Base-by-base conservation (phyloP, 2,797 vertebrate species). In the Anguilla obscura region DNA sequence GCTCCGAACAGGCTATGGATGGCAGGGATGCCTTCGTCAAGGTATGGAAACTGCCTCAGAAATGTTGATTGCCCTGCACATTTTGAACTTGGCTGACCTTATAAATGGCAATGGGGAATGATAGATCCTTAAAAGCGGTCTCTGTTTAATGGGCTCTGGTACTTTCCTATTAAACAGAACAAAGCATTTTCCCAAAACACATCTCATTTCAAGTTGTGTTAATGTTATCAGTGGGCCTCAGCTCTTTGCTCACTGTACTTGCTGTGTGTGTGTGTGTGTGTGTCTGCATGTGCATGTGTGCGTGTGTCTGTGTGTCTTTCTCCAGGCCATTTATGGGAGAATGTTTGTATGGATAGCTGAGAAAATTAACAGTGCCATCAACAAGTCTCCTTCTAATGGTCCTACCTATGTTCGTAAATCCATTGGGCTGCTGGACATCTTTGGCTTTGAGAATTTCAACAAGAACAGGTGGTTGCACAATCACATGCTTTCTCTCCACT, bases 401-500 rank as follows among this genome's bases (percentile, higher is more conserved):
- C 87, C 94, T 10, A 89, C 89, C 16, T 88, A 92, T 1, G 89
- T 90, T 33, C 90, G 27, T 83, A 96, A 95, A 60, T 96, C 97
- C 9, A 97, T 99, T 1, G 98, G 98, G 56, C 93, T 99, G 63
- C 93, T 99, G 33, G 99, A 99, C 91, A 99, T 99, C 95, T 99
- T 99, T 90, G 99, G 99, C 76, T 99, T 99, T 95, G 99, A 99
- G 95, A 99, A 99, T 93, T 99, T 99, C 89, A 94, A 88, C 40
- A 97, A 95, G 85, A 99, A 99, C 94, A 99, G 99, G 99, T 99
- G 92, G 3, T 88, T 18, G 5, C 40, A 14, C 0, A 82, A 48
- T 82, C 9, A 21, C 36, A 48, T 36, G 21, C 21, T 48, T 10
- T 58, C n/a, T 85, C 27, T 58, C 76, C 33, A 80, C 16, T 3